These are phyloP conservation scores for Eupithecia centaureata DNA, from an alignment of 2,888 invertebrate genomes.

Conservation along the genomic window DNA sequence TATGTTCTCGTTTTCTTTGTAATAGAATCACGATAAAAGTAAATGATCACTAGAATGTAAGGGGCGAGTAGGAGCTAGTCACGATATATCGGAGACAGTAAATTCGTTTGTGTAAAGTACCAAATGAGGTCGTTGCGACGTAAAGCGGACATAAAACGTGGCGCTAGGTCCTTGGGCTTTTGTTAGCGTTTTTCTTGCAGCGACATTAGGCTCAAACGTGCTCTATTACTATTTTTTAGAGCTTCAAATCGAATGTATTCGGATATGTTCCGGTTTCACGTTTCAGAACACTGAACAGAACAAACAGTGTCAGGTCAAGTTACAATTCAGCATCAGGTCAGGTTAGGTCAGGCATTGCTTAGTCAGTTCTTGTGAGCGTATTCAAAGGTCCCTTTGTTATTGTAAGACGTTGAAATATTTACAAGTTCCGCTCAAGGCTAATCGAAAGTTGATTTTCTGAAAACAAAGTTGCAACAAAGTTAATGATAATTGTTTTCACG, in stretches of 20 bases:
- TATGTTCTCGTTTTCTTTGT: constrained; percentile 34
- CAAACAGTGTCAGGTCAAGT: constrained; percentile 20
- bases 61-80: no score
- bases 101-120: constrained; percentile 40
- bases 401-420: neutral
- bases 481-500: no score
- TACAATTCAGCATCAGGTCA: neutral
- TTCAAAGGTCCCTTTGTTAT: neutral
- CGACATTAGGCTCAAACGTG: constrained; percentile 15
- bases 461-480: no score
- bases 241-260: constrained; percentile 9
- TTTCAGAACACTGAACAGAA: constrained; percentile 20
- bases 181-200: constrained; percentile 24
- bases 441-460: neutral
- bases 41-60: constrained; percentile 37
- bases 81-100: no score
- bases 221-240: constrained; percentile 20
- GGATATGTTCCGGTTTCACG: neutral
- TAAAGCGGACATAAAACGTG: constrained; percentile 37
- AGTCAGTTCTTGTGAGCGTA: neutral
- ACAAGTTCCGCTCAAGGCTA: neutral
- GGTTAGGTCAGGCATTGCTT: neutral
- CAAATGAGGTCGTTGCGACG: constrained; percentile 33
- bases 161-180: constrained; percentile 26
- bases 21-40: constrained; percentile 33